These are phyloP conservation scores for Ammodytes marinus DNA, from an alignment of 2,113 vertebrate species.

Conservation along the genomic window DNA sequence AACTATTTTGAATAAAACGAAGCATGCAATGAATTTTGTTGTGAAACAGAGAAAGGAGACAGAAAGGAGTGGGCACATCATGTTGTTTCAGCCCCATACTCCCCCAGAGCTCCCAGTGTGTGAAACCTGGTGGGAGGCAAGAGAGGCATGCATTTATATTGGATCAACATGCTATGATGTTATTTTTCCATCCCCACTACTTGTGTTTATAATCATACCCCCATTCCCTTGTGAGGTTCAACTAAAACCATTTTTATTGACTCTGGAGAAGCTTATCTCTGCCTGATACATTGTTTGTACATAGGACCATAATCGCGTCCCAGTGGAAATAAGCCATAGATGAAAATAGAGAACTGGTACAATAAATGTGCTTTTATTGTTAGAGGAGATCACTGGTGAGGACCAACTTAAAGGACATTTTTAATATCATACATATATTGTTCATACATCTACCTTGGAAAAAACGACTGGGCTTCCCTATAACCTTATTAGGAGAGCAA, in stretches of 20 bases:
- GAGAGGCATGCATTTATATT: constrained; percentile 80
- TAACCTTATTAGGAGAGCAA: constrained; percentile 41
- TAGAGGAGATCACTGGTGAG: constrained; percentile 21
- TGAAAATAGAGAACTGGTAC: constrained; percentile 26
- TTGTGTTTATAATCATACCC: constrained; percentile 73
- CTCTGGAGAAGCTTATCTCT: constrained; percentile 69
- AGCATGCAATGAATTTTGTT: constrained; percentile 68
- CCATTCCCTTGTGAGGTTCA: constrained; percentile 60
- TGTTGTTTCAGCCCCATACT: constrained; percentile 68
- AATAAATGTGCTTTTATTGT: constrained; percentile 55
- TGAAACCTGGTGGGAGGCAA: constrained; percentile 73
- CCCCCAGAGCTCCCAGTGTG: constrained; percentile 63
- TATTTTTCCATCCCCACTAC: constrained; percentile 61
- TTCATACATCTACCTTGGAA: constrained; percentile 31
- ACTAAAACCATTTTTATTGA: constrained; percentile 80
- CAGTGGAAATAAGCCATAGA: constrained; percentile 66
- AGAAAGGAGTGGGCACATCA: constrained; percentile 69
- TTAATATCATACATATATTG: constrained; percentile 57
- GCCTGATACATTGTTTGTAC: constrained; percentile 67
- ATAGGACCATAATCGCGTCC: constrained; percentile 61
- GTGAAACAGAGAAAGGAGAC: constrained; percentile 44
- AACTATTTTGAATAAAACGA: constrained; percentile 58
- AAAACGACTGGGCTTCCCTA: constrained; percentile 18
- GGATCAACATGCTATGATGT: constrained; percentile 75
- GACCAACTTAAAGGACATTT: constrained; percentile 44